phyloP scores from a whole-genome alignment of 2,888 invertebrate genomes.

The Gasteruption jaculator region DNA sequence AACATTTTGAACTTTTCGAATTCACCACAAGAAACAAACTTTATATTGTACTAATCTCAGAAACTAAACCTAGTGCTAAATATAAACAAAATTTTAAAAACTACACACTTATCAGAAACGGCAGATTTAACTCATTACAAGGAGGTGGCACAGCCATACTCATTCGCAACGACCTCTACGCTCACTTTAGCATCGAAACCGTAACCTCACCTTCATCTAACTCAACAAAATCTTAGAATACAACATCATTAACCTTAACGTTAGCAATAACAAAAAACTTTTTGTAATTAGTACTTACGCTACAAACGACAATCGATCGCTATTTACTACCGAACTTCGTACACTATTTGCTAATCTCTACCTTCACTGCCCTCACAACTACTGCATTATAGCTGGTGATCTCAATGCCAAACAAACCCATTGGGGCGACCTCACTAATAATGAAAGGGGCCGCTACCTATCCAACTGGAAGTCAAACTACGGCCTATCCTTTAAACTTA shows the following conservation, averaged over 20 bases:
- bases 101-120: slow-evolving; percentile 18
- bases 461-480: no score
- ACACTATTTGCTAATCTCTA: slow-evolving; percentile 9
- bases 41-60: slow-evolving; percentile 15
- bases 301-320: slow-evolving; percentile 3
- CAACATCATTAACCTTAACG: slow-evolving; percentile 13
- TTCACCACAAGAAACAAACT: slow-evolving; percentile 4
- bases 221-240: slow-evolving; percentile 13
- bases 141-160: slow-evolving; percentile 21
- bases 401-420: slow-evolving; percentile 10
- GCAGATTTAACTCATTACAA: slow-evolving; percentile 7
- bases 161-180: slow-evolving; percentile 7
- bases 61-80: slow-evolving; percentile 19
- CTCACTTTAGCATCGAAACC: no score
- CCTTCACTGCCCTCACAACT: slow-evolving; percentile 1
- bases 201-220: background rate
- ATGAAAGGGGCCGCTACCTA: no score
- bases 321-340: slow-evolving; percentile 8
- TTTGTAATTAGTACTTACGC: slow-evolving; percentile 15
- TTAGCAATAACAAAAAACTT: slow-evolving; percentile 4
- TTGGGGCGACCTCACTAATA: no score
- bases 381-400: slow-evolving; percentile 16
- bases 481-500: no score
- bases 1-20: slow-evolving; percentile 8
- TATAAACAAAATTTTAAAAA: slow-evolving; percentile 13